These are phyloP conservation scores for Lates japonicus DNA, from an alignment of 2,797 vertebrate species.

Conservation along the genomic window DNA sequence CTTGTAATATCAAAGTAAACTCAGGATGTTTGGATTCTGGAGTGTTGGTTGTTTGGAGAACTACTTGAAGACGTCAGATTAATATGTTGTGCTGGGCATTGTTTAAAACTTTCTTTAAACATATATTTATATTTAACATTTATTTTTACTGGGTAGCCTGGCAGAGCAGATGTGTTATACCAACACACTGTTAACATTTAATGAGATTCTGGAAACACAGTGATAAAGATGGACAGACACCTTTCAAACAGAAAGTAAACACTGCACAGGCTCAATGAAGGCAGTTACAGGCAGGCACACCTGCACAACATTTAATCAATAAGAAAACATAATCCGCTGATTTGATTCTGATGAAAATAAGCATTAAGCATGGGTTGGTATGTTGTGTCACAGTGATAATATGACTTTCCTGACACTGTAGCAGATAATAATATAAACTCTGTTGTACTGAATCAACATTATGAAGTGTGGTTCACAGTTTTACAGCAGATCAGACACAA, in stretches of 20 bases:
- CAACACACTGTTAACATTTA: neutral
- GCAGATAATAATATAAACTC: neutral
- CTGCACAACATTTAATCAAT: no score
- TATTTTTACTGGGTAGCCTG: neutral
- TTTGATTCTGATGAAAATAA: neutral
- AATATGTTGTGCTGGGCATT: neutral
- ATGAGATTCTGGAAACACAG: no score
- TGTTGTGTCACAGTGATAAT: conserved; percentile 3
- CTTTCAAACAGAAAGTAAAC: no score
- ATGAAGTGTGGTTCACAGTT: neutral
- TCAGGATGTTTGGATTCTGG: neutral
- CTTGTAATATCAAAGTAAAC: neutral
- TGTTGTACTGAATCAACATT: neutral
- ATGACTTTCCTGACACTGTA: neutral
- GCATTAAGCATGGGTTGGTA: neutral
- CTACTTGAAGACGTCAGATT: neutral
- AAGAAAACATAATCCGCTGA: neutral
- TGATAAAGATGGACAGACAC: no score
- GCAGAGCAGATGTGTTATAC: neutral
- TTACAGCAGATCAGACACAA: neutral
- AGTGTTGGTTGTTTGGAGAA: neutral
- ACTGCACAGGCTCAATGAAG: no score
- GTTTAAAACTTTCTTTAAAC: neutral
- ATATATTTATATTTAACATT: neutral
- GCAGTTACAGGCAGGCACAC: no score